These are phyloP conservation scores for Brachionus asplanchnoidis DNA, from an alignment of 1,140 invertebrate species.

Conservation along the genomic window DNA sequence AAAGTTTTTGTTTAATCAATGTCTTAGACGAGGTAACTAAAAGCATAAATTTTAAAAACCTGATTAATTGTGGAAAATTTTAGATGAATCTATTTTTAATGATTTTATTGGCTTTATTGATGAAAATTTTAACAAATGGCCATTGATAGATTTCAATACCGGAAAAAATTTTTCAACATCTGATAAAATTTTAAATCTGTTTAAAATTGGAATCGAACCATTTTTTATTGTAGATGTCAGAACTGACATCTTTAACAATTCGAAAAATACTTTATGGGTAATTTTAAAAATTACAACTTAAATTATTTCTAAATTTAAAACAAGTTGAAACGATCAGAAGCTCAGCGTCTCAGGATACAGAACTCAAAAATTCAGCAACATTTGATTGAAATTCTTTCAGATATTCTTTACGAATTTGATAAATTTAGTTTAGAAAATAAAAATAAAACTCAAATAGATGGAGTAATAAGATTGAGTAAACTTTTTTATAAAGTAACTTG, in stretches of 20 bases:
- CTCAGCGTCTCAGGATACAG: background rate
- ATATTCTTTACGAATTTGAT: background rate
- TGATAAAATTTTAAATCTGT: background rate
- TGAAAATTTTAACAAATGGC: background rate
- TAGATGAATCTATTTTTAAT: background rate
- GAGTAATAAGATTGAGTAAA: background rate
- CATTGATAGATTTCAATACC: background rate
- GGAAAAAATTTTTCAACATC: background rate
- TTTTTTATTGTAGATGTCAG: background rate
- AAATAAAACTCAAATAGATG: background rate
- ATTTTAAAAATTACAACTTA: background rate
- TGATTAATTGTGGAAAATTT: background rate
- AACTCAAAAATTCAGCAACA: background rate
- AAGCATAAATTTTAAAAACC: background rate
- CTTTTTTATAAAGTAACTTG: background rate
- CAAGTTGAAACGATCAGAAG: background rate
- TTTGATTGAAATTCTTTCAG: background rate
- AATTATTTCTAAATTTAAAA: background rate
- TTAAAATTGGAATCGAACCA: conserved; percentile 13
- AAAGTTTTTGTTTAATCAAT: background rate
- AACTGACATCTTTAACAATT: background rate
- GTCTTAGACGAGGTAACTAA: background rate
- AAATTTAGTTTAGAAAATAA: background rate
- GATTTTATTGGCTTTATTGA: background rate
- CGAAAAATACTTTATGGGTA: background rate